Evolutionary conservation across 2,888 invertebrate species (phyloP).

Genomic region (Aphidoletes aphidimyza): DNA sequence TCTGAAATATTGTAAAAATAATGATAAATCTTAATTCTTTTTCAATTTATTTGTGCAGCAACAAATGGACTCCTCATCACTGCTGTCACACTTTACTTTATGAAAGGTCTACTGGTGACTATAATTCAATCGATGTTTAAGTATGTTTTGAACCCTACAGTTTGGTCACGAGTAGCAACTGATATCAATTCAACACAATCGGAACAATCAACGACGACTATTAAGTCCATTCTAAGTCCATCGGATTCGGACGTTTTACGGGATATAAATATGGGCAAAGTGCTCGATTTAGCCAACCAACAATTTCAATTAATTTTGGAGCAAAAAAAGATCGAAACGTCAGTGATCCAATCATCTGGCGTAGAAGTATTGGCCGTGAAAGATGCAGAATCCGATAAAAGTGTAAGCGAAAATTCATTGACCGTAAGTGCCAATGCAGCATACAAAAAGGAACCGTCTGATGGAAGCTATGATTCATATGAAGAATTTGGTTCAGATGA

Average conservation of each 20-base stretch:
- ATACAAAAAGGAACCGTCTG: neutral
- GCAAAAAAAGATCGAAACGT: neutral
- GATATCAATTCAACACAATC: neutral
- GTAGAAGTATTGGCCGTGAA: neutral
- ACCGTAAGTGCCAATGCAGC: neutral
- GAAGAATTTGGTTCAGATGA: neutral
- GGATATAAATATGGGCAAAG: neutral
- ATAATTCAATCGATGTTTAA: slow-evolving; percentile 24
- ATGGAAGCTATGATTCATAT: neutral
- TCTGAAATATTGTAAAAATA: neutral
- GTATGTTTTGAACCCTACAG: neutral
- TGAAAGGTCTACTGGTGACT: neutral
- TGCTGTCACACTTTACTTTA: neutral
- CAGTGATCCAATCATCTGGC: neutral
- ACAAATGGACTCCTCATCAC: slow-evolving; percentile 9
- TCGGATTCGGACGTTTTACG: neutral
- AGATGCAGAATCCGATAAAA: neutral
- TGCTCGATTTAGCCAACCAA: neutral
- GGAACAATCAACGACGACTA: neutral
- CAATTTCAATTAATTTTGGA: neutral
- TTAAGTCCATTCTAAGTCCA: neutral
- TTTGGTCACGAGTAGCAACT: neutral
- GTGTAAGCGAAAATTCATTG: neutral
- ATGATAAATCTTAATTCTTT: neutral
- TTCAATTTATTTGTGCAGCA: neutral